Percentiles rank a stretch among this genome's conserved stretches.
phyloP scores from a whole-genome alignment of 2,797 vertebrate species.

The Strix occidentalis region DNA sequence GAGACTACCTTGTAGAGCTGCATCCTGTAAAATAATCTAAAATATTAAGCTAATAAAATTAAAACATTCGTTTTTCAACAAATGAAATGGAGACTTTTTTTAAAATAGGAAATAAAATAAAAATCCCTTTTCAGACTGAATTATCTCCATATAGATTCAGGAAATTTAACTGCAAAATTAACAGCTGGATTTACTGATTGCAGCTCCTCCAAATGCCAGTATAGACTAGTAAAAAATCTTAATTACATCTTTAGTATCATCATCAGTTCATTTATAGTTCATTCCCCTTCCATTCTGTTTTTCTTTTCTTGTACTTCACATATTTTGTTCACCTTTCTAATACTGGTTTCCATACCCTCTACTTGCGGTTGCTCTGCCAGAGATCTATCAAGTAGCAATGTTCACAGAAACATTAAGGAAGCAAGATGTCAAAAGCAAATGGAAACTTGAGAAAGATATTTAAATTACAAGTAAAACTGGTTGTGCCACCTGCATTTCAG shows the following conservation, averaged over 20 bases:
- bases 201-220: not conserved
- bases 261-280: not conserved
- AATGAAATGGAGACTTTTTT: not conserved
- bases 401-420: not conserved
- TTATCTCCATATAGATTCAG: not conserved
- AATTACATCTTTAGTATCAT: not conserved
- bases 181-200: not conserved
- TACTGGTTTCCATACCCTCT: not conserved
- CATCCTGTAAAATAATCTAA: not conserved
- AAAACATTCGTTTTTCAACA: not conserved
- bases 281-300: not conserved
- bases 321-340: not conserved
- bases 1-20: not conserved
- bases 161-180: not conserved
- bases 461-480: not conserved
- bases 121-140: not conserved
- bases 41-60: not conserved
- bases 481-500: not conserved
- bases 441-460: not conserved
- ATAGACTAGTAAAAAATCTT: not conserved
- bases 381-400: not conserved
- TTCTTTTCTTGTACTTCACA: not conserved
- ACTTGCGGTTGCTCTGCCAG: not conserved
- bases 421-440: not conserved
- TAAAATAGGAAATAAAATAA: not conserved